Conservation (phyloP, 2,113 vertebrate genomes). For the Alouatta palliata region DNA sequence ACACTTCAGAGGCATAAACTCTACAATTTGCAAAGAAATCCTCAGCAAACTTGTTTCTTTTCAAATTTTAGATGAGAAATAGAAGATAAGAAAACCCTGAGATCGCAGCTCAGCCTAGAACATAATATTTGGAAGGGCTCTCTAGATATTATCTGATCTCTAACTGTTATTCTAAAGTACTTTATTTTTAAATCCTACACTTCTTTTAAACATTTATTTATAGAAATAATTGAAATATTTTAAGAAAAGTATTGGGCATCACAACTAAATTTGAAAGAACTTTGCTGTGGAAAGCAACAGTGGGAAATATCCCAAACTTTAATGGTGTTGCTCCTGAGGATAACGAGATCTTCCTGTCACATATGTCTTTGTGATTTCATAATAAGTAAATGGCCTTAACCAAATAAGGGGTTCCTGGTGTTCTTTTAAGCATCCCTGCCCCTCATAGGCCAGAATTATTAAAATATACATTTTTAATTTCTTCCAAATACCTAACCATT, state of each 20-base stretch:
- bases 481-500: neutral
- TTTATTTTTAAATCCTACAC: neutral
- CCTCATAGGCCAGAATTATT: neutral
- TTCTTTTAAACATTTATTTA: neutral
- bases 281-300: neutral
- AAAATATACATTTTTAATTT: neutral
- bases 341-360: neutral
- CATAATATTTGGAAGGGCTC: neutral
- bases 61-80: neutral
- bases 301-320: neutral
- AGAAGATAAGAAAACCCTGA: neutral
- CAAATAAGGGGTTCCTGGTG: neutral
- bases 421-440: neutral
- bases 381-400: neutral
- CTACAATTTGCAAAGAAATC: neutral
- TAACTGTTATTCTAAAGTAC: neutral
- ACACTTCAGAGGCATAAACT: neutral
- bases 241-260: neutral
- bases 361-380: neutral
- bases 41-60: neutral
- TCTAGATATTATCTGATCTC: neutral
- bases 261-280: neutral
- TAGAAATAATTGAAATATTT: neutral
- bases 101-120: neutral
- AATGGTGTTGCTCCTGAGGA: neutral